A percentile compares a stretch with the other conserved stretches of the same genome.
Conservation (phyloP, 2,797 vertebrate species). For the Chrysocyon brachyurus region DNA sequence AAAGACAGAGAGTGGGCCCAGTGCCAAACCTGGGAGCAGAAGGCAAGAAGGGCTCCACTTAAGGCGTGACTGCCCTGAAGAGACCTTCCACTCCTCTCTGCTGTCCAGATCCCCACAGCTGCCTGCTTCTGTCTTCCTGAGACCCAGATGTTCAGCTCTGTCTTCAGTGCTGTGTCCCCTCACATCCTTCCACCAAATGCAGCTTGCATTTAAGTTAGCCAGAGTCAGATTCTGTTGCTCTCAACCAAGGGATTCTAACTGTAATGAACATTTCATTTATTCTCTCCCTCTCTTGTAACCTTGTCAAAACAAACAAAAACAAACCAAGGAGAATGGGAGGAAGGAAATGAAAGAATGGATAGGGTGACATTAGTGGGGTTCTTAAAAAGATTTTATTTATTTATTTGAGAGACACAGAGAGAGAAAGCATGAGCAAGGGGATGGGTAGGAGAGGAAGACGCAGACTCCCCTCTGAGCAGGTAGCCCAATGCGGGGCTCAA, state of each 20-base stretch:
- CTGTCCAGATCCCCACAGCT: not conserved
- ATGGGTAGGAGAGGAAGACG: not conserved
- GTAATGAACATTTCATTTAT: not conserved
- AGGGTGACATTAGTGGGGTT: not conserved
- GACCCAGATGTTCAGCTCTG: not conserved
- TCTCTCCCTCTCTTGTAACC: not conserved
- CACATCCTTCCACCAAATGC: not conserved
- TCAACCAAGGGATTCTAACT: slow-evolving; percentile 13
- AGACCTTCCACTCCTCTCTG: not conserved
- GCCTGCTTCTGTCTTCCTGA: not conserved
- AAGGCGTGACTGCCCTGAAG: not conserved
- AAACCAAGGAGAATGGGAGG: not conserved
- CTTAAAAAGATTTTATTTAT: not conserved
- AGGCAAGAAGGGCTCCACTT: not conserved
- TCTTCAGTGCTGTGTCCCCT: not conserved
- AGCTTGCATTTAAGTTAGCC: not conserved
- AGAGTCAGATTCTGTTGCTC: not conserved
- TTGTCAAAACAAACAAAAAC: not conserved
- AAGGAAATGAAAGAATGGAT: not conserved
- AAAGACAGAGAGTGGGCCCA: not conserved
- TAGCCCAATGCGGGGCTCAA: not conserved
- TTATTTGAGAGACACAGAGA: not conserved
- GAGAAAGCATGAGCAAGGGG: not conserved
- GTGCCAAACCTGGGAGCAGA: not conserved
- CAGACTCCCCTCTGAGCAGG: not conserved